Conservation (phyloP, 2,888 invertebrate species). For the Nymphalis c-album region DNA sequence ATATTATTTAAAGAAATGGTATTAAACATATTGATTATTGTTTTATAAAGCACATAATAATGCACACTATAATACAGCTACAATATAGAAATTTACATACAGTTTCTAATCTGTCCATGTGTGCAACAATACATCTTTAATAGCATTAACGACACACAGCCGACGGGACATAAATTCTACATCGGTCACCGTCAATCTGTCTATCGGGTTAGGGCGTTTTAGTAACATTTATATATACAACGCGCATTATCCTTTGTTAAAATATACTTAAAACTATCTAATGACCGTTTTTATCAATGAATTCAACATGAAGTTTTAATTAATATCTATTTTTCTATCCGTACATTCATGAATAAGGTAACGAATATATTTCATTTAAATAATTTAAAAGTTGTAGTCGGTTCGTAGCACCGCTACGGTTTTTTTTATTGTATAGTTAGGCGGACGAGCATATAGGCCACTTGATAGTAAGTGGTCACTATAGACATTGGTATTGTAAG, state of each 20-base stretch:
- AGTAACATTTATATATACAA: conserved; percentile 23
- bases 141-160: conserved; percentile 61
- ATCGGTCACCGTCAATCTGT: conserved; percentile 47
- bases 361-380: too few species aligned
- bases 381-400: too few species aligned
- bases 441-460: too few species aligned
- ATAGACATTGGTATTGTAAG: too few species aligned
- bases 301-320: too few species aligned
- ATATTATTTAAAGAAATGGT: too few species aligned
- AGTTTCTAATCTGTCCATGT: conserved; percentile 14
- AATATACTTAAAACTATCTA: conserved; percentile 15
- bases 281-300: too few species aligned
- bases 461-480: too few species aligned
- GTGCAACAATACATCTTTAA: conserved; percentile 27
- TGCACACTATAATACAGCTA: neutral
- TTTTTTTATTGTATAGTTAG: too few species aligned
- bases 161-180: conserved; percentile 40
- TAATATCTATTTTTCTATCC: too few species aligned
- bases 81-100: neutral
- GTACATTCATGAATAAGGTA: too few species aligned
- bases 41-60: neutral
- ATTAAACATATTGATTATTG: neutral
- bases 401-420: too few species aligned
- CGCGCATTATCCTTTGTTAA: conserved; percentile 25
- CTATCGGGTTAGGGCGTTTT: conserved; percentile 38